Percentiles rank a stretch among this genome's conserved stretches.
phyloP scores from a whole-genome alignment of 2,113 vertebrate genomes.

The Origma solitaria region DNA sequence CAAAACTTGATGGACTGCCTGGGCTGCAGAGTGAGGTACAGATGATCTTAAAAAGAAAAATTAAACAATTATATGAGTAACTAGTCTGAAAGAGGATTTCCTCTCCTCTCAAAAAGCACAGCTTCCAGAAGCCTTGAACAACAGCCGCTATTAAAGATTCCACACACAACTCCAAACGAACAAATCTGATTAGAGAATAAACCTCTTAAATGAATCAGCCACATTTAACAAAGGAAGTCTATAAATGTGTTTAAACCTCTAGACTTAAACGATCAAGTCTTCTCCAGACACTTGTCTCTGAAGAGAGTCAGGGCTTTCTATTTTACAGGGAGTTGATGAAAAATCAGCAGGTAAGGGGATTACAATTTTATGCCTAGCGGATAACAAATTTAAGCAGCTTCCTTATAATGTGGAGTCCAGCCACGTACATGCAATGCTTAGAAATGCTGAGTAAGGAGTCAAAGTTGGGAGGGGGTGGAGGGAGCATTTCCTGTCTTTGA shows the following conservation, averaged over 20 bases:
- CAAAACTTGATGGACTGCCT: constrained; percentile 75
- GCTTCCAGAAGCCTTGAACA: not conserved
- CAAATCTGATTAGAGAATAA: constrained; percentile 64
- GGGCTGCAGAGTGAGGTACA: constrained; percentile 71
- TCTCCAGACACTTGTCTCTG: not conserved
- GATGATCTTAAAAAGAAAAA: constrained; percentile 72
- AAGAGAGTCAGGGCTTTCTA: not conserved
- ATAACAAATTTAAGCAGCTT: constrained; percentile 58
- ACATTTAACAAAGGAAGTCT: constrained; percentile 27
- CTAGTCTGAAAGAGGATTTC: not conserved
- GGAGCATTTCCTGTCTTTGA: not conserved
- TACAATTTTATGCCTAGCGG: constrained; percentile 37
- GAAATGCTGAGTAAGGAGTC: constrained; percentile 10
- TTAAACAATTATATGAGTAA: not conserved
- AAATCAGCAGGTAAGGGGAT: constrained; percentile 57
- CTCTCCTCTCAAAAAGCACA: not conserved
- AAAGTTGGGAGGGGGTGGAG: not conserved
- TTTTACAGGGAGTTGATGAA: not conserved
- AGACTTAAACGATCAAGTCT: constrained; percentile 6
- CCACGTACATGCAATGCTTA: not conserved
- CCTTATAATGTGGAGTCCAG: not conserved
- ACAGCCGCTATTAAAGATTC: not conserved
- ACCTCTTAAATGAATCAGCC: constrained; percentile 47
- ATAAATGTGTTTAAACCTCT: constrained; percentile 8
- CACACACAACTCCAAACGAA: not conserved